Percentiles rank a stretch among this genome's conserved stretches.
These are phyloP conservation scores for Philereme transversata DNA, from an alignment of 2,888 invertebrate species.

Conservation along the genomic window DNA sequence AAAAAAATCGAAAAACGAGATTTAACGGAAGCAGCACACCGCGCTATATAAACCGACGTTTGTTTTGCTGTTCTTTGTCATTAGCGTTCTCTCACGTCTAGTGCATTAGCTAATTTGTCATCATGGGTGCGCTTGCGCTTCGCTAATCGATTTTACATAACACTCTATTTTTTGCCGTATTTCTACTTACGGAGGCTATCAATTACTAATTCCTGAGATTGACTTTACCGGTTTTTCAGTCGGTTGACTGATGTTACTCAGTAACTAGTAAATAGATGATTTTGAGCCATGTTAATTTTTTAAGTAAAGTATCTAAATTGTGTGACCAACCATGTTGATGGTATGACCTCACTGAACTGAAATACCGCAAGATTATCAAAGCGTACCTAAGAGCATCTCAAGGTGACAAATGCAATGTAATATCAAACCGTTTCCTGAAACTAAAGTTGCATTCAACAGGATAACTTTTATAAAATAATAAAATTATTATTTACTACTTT, in stretches of 20 bases:
- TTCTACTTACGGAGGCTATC: constrained; percentile 22
- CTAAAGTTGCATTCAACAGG: constrained; percentile 4
- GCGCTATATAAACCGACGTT: constrained; percentile 62
- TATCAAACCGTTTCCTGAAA: constrained; percentile 22
- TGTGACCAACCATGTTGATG: background rate
- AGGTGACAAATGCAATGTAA: constrained; percentile 21
- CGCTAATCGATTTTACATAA: constrained; percentile 54
- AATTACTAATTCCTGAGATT: constrained; percentile 38
- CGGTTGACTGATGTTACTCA: constrained; percentile 7
- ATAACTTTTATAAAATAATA: no score
- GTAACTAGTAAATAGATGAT: background rate
- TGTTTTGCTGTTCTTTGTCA: constrained; percentile 66
- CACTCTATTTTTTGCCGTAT: constrained; percentile 32
- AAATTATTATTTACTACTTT: no score
- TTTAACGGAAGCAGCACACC: constrained; percentile 1
- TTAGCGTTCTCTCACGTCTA: constrained; percentile 76
- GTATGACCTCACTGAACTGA: constrained; percentile 24
- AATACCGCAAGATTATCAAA: constrained; percentile 27
- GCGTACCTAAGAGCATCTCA: constrained; percentile 20
- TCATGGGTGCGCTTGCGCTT: constrained; percentile 53
- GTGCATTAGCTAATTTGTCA: constrained; percentile 77
- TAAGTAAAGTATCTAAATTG: background rate
- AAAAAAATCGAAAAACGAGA: background rate
- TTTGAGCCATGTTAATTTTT: background rate
- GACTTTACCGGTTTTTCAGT: constrained; percentile 26